Conservation (phyloP, 2,797 vertebrate species). For the Euthynnus affinis region DNA sequence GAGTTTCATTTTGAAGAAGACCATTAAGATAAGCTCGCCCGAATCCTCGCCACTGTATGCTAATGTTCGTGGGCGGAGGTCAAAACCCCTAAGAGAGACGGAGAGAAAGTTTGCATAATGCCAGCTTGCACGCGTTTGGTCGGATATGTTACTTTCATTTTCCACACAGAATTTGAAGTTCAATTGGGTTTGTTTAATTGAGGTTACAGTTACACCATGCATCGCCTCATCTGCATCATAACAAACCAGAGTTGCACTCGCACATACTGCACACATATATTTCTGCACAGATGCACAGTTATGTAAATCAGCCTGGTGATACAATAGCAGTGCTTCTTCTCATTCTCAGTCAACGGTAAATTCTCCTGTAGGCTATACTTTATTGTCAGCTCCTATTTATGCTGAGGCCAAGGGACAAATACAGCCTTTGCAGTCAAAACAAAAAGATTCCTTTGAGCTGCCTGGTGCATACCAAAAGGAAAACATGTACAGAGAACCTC, state of each 20-base stretch:
- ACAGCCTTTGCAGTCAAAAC: conserved; percentile 59
- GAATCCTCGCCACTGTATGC: conserved; percentile 21
- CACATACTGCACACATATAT: neutral
- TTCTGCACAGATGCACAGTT: neutral
- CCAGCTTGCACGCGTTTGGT: neutral
- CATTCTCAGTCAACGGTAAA: conserved; percentile 37
- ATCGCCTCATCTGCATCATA: neutral
- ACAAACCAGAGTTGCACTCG: neutral
- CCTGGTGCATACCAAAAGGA: conserved; percentile 44
- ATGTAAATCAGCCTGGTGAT: conserved; percentile 37
- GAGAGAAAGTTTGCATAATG: conserved; percentile 20
- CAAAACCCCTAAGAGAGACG: conserved; percentile 24
- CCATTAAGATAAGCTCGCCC: conserved; percentile 47
- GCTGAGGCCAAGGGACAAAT: conserved; percentile 46
- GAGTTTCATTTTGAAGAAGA: conserved; percentile 33
- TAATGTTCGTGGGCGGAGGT: conserved; percentile 40
- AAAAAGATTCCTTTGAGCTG: conserved; percentile 52
- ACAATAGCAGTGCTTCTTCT: conserved; percentile 23
- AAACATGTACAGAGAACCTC: conserved; percentile 44
- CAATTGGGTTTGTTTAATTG: conserved; percentile 1
- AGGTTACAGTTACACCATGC: neutral
- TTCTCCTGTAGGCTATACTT: conserved; percentile 51
- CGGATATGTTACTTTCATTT: too few species aligned
- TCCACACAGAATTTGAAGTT: neutral
- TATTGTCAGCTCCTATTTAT: conserved; percentile 63